Conservation (phyloP, 1,140 invertebrate genomes). For the Drosophila teissieri region DNA sequence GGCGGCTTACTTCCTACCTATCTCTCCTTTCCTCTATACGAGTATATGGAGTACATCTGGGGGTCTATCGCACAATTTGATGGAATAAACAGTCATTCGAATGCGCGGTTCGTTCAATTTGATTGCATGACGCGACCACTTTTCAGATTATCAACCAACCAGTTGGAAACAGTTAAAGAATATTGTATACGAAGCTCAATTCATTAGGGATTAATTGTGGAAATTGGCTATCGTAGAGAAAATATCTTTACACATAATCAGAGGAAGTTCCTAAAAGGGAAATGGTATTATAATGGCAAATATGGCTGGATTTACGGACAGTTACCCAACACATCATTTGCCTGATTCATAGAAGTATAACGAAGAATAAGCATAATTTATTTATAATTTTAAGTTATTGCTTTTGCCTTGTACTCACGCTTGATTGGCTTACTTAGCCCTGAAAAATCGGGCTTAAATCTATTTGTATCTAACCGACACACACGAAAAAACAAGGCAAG, state of each 20-base stretch:
- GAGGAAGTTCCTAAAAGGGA: not conserved
- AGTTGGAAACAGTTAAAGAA: slow-evolving; percentile 39
- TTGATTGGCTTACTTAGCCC: slow-evolving; percentile 61
- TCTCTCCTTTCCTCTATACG: not conserved
- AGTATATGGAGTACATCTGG: not conserved
- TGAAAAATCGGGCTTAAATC: slow-evolving; percentile 50
- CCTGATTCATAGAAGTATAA: no score
- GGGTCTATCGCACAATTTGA: slow-evolving; percentile 1
- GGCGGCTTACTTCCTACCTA: not conserved
- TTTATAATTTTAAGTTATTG: not conserved
- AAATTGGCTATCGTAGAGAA: slow-evolving; percentile 41
- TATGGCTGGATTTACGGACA: slow-evolving; percentile 9
- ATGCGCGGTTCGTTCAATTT: slow-evolving; percentile 48
- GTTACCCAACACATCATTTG: no score
- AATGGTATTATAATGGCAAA: slow-evolving; percentile 10
- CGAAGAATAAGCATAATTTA: not conserved
- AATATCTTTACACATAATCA: not conserved
- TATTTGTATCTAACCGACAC: slow-evolving; percentile 48
- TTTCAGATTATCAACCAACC: slow-evolving; percentile 49
- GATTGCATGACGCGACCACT: slow-evolving; percentile 60
- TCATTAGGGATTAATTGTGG: slow-evolving; percentile 33
- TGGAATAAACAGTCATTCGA: slow-evolving; percentile 26
- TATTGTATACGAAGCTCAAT: slow-evolving; percentile 23
- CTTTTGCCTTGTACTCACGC: slow-evolving; percentile 28
- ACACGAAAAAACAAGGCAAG: slow-evolving; percentile 3